phyloP scores from a whole-genome alignment of 1,140 invertebrate genomes.

The Anoplolepis gracilipes region DNA sequence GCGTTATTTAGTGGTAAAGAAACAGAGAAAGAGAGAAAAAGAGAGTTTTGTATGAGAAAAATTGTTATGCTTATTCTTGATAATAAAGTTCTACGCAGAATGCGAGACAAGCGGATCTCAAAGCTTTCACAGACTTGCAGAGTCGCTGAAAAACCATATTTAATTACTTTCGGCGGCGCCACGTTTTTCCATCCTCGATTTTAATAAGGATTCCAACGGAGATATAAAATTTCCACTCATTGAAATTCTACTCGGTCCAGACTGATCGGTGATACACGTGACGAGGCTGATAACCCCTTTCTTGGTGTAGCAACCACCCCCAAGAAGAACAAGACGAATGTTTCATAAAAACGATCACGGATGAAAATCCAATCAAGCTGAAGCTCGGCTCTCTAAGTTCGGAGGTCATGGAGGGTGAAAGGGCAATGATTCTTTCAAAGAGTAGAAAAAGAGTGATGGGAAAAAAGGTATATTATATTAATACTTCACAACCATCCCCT shows the following conservation, averaged over 20 bases:
- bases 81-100: conserved; percentile 3
- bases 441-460: neutral
- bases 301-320: conserved; percentile 32
- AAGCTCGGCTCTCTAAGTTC: neutral
- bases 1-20: neutral
- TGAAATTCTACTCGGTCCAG: conserved; percentile 58
- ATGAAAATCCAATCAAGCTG: conserved; percentile 59
- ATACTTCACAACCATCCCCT: neutral
- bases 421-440: conserved; percentile 31
- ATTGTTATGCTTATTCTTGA: conserved; percentile 4
- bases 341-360: conserved; percentile 57
- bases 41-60: neutral
- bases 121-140: conserved; percentile 6
- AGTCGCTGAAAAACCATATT: conserved; percentile 44
- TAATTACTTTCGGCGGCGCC: conserved; percentile 45
- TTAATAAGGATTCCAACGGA: conserved; percentile 61
- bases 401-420: neutral
- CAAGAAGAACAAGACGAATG: conserved; percentile 50
- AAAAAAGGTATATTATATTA: neutral
- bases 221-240: conserved; percentile 60
- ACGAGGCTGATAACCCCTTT: conserved; percentile 43
- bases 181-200: conserved; percentile 42
- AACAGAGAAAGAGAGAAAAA: neutral
- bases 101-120: conserved; percentile 7
- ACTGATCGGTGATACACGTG: conserved; percentile 58